These are phyloP conservation scores for Chloebia gouldiae DNA, from an alignment of 2,113 vertebrate species.

Conservation along the genomic window DNA sequence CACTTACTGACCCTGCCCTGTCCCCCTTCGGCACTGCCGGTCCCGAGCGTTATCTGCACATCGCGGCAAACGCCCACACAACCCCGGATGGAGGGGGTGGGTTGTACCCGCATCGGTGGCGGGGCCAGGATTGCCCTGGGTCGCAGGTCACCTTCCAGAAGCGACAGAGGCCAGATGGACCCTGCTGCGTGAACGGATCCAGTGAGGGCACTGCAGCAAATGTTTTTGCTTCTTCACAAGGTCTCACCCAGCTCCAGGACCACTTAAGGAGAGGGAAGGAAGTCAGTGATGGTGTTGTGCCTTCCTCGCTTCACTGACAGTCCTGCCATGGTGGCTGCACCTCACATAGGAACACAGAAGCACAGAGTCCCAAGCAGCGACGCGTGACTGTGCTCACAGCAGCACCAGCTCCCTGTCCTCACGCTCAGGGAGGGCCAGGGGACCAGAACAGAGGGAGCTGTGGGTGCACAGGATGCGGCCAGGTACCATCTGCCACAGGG, in stretches of 20 bases:
- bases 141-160: not conserved
- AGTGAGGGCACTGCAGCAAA: not conserved
- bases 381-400: rapidly evolving
- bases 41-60: constrained; percentile 19
- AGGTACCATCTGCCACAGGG: not conserved
- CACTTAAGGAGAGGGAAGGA: not conserved
- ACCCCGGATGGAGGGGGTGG: not conserved
- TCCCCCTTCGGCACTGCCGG: not conserved
- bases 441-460: not conserved
- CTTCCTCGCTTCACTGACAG: not conserved
- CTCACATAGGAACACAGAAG: not conserved
- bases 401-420: rapidly evolving
- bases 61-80: not conserved
- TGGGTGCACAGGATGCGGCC: no score
- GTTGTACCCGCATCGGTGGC: rapidly evolving
- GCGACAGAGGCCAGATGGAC: not conserved
- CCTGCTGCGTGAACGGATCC: rapidly evolving
- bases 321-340: not conserved
- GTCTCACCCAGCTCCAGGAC: not conserved
- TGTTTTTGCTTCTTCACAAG: not conserved
- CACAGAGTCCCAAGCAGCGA: not conserved
- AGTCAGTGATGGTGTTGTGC: not conserved
- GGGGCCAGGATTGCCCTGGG: not conserved
- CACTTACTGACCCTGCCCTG: not conserved
- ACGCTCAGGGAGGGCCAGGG: rapidly evolving